These are phyloP conservation scores for Hylaeus volcanicus DNA, from an alignment of 1,140 invertebrate genomes.

Conservation along the genomic window DNA sequence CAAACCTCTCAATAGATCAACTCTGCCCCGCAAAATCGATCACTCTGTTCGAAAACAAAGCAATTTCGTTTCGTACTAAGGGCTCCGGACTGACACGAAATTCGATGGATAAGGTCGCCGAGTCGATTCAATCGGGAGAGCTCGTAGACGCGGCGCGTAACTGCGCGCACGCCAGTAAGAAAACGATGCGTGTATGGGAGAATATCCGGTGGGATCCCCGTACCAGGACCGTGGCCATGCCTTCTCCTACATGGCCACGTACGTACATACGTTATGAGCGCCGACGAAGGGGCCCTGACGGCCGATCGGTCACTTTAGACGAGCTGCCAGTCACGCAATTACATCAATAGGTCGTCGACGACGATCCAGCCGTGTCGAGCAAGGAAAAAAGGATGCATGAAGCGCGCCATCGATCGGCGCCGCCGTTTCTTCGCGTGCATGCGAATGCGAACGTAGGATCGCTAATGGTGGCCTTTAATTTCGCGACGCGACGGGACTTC, in stretches of 20 bases:
- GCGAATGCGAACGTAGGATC: conserved; percentile 8
- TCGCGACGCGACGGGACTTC: background rate
- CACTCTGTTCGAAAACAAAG: too few relatives aligned
- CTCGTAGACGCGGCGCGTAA: background rate
- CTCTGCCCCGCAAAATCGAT: too few relatives aligned
- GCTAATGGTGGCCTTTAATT: conserved; percentile 3
- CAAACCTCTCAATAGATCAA: too few relatives aligned
- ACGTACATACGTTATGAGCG: conserved; percentile 43
- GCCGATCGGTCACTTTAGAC: conserved; percentile 64
- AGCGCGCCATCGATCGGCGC: conserved; percentile 45
- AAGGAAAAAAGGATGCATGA: conserved; percentile 40
- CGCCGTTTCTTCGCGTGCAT: conserved; percentile 32
- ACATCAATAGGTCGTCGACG: conserved; percentile 66
- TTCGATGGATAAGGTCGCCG: too few relatives aligned
- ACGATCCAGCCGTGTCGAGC: conserved; percentile 39
- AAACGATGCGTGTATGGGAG: conserved; percentile 49
- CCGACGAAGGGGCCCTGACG: conserved; percentile 39
- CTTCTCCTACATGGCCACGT: conserved; percentile 44
- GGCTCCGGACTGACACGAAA: too few relatives aligned
- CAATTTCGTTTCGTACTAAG: too few relatives aligned
- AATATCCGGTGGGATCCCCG: conserved; percentile 61
- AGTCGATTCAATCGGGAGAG: background rate
- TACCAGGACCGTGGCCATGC: conserved; percentile 19
- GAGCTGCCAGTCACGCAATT: conserved; percentile 68
- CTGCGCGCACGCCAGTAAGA: conserved; percentile 37